phyloP scores from a whole-genome alignment of 1,140 invertebrate genomes.

The Listronotus bonariensis region DNA sequence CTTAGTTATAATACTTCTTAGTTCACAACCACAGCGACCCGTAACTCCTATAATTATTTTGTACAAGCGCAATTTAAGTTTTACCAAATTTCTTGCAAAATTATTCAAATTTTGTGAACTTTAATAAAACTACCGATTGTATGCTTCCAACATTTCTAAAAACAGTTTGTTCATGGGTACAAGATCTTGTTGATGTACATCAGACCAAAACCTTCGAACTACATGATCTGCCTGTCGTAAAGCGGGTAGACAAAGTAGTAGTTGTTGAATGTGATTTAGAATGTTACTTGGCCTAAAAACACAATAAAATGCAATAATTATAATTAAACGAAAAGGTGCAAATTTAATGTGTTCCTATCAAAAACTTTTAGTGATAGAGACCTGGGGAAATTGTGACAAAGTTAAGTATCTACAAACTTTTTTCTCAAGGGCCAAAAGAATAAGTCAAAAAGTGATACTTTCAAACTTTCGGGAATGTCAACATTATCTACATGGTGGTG shows the following conservation, averaged over 20 bases:
- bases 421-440: no score
- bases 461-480: no score
- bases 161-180: constrained; percentile 97
- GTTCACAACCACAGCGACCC: constrained; percentile 17
- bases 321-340: no score
- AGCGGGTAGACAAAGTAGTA: constrained; percentile 86
- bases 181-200: constrained; percentile 83
- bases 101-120: background rate
- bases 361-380: no score
- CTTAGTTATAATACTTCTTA: constrained; percentile 13
- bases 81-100: constrained; percentile 14
- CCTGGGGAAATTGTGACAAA: no score
- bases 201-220: constrained; percentile 88
- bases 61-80: constrained; percentile 6
- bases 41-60: constrained; percentile 9
- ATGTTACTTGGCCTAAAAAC: constrained; percentile 68
- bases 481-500: no score
- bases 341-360: no score
- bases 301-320: constrained; percentile 5
- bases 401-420: no score
- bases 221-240: constrained; percentile 87
- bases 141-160: constrained; percentile 93
- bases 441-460: no score
- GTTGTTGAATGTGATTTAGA: constrained; percentile 75
- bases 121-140: constrained; percentile 59